A percentile compares a stretch with the other conserved stretches of the same genome.
These are phyloP conservation scores for Bombus haemorrhoidalis DNA, from an alignment of 1,140 invertebrate genomes.

Conservation along the genomic window DNA sequence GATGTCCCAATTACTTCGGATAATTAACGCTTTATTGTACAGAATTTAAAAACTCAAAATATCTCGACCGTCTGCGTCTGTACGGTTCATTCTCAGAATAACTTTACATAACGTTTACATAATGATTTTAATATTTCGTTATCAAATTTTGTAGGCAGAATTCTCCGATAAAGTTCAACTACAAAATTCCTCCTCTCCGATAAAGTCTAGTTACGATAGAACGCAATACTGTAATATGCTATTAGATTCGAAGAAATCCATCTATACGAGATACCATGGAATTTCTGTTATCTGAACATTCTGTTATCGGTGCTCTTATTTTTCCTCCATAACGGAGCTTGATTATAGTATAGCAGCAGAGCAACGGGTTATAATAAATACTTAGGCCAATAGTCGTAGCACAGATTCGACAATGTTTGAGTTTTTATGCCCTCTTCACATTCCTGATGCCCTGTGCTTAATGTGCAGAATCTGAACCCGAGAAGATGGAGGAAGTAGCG, in stretches of 20 bases:
- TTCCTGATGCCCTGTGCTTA: neutral
- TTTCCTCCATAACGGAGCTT: neutral
- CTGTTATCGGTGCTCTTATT: slow-evolving; percentile 9
- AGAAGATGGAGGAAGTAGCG: neutral
- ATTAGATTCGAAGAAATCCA: neutral
- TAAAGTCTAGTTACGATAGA: neutral
- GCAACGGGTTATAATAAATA: neutral
- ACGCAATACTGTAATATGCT: neutral
- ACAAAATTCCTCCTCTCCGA: neutral
- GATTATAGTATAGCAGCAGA: neutral
- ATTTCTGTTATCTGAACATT: slow-evolving; percentile 11
- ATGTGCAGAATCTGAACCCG: neutral
- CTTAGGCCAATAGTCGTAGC: neutral
- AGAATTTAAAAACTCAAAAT: too few relatives aligned
- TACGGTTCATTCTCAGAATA: too few relatives aligned
- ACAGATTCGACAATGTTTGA: neutral
- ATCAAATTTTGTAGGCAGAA: neutral
- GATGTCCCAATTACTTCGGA: too few relatives aligned
- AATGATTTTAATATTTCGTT: neutral
- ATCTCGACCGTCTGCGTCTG: too few relatives aligned
- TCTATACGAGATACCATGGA: neutral
- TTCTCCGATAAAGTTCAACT: neutral
- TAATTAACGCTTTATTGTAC: too few relatives aligned
- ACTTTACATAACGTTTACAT: neutral
- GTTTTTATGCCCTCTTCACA: neutral